These are phyloP conservation scores for Nomada ruficornis DNA, from an alignment of 2,888 invertebrate genomes.

Conservation along the genomic window DNA sequence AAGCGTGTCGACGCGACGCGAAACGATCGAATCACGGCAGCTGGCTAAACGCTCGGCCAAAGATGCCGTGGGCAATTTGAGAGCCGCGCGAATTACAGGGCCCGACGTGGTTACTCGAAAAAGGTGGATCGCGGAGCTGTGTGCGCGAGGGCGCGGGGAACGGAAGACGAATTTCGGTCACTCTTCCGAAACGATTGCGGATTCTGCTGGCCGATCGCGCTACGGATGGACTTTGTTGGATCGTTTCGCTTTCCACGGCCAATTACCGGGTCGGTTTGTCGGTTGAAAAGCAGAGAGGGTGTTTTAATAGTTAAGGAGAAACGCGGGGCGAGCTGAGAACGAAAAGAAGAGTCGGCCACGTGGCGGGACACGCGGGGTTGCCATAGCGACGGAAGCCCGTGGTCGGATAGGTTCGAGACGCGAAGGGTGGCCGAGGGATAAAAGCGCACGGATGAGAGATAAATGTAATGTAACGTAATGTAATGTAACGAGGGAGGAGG, in stretches of 20 bases:
- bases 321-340: background rate
- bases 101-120: slow-evolving; percentile 69
- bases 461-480: slow-evolving; percentile 84
- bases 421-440: slow-evolving; percentile 54
- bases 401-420: slow-evolving; percentile 63
- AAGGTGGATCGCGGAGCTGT: background rate
- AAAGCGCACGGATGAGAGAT: slow-evolving; percentile 78
- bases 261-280: slow-evolving; percentile 1
- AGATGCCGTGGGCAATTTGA: slow-evolving; percentile 72
- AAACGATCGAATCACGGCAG: slow-evolving; percentile 76
- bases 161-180: slow-evolving; percentile 2
- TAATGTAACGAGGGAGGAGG: slow-evolving; percentile 83
- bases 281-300: slow-evolving; percentile 56
- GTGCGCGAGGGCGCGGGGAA: slow-evolving; percentile 18
- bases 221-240: no score
- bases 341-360: slow-evolving; percentile 35
- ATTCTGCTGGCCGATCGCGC: slow-evolving; percentile 26
- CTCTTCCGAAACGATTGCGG: slow-evolving; percentile 65
- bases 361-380: slow-evolving; percentile 71
- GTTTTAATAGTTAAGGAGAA: background rate
- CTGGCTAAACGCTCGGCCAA: slow-evolving; percentile 70
- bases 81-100: slow-evolving; percentile 76
- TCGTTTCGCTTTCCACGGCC: slow-evolving; percentile 35
- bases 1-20: slow-evolving; percentile 42
- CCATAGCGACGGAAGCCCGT: slow-evolving; percentile 75